Percentiles rank a stretch among this genome's conserved stretches.
phyloP scores from a whole-genome alignment of 2,113 vertebrate genomes.

The Lagenorhynchus albirostris region DNA sequence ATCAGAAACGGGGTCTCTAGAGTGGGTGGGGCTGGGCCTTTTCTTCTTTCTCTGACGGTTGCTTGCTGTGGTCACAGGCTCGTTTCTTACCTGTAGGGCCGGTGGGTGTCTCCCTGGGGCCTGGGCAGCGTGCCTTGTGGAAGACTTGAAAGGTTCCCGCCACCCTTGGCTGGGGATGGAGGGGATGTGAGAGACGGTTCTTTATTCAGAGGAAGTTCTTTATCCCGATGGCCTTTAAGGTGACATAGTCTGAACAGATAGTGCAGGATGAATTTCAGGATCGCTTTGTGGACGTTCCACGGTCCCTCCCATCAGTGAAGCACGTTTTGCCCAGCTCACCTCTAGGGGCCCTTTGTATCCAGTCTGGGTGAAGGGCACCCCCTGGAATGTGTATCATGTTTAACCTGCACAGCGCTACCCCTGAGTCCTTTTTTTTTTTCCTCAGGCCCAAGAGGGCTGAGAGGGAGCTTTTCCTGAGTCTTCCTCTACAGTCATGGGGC shows the following conservation, averaged over 20 bases:
- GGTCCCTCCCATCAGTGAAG: neutral
- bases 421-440: neutral
- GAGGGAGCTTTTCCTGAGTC: neutral
- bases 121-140: neutral
- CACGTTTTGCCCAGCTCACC: neutral
- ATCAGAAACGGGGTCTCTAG: neutral
- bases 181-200: accelerated
- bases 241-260: neutral
- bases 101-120: neutral
- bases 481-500: neutral
- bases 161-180: neutral
- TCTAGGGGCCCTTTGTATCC: accelerated
- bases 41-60: neutral
- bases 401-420: accelerated
- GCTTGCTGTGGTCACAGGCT: neutral
- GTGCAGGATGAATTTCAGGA: neutral
- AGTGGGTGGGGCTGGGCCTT: neutral
- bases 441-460: neutral
- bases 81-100: neutral
- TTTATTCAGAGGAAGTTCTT: neutral
- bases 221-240: neutral
- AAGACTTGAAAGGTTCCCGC: too few species aligned
- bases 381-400: accelerated
- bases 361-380: neutral
- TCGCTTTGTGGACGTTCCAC: neutral